Evolutionary conservation across 30 jellyfish, hydroid and myxozoan genomes (phyloP).

Genomic region (Aurelia sp.): DNA sequence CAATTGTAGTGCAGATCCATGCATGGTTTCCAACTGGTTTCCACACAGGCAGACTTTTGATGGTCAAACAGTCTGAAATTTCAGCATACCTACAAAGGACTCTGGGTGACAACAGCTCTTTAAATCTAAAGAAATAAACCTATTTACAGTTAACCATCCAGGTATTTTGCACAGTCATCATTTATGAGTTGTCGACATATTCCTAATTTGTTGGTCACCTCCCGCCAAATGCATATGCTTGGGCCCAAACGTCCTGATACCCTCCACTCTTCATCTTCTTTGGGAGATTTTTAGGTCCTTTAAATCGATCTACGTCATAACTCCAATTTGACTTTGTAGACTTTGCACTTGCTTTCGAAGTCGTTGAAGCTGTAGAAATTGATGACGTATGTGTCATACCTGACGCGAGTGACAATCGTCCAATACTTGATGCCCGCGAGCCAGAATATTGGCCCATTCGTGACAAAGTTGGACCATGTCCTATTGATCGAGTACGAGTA

Average conservation of each 20-base stretch:
- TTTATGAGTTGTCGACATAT: too few relatives aligned
- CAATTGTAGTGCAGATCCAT: too few relatives aligned
- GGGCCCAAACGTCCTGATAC: conserved; percentile 73
- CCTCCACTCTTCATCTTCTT: conserved; percentile 44
- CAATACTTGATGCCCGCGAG: conserved; percentile 40
- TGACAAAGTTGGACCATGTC: conserved; percentile 9
- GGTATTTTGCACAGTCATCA: too few relatives aligned
- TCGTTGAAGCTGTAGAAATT: conserved; percentile 23
- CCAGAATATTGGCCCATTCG: conserved; percentile 31
- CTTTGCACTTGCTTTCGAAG: conserved; percentile 9
- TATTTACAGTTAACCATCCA: too few relatives aligned
- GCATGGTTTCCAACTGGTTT: too few relatives aligned
- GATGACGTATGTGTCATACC: conserved; percentile 26
- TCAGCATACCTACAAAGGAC: too few relatives aligned
- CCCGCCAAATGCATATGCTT: conserved; percentile 76
- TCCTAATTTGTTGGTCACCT: conserved; percentile 7
- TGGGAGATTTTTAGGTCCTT: conserved; percentile 40
- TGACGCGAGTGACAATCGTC: conserved; percentile 51
- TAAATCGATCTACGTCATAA: conserved; percentile 59
- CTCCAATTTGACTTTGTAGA: conserved; percentile 29
- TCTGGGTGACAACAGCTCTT: too few relatives aligned
- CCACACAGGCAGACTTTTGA: too few relatives aligned
- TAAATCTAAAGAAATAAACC: too few relatives aligned
- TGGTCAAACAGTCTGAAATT: too few relatives aligned
- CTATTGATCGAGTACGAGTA: too few relatives aligned